Conservation (phyloP, 1,140 invertebrate genomes). For the Eurosta solidaginis region DNA sequence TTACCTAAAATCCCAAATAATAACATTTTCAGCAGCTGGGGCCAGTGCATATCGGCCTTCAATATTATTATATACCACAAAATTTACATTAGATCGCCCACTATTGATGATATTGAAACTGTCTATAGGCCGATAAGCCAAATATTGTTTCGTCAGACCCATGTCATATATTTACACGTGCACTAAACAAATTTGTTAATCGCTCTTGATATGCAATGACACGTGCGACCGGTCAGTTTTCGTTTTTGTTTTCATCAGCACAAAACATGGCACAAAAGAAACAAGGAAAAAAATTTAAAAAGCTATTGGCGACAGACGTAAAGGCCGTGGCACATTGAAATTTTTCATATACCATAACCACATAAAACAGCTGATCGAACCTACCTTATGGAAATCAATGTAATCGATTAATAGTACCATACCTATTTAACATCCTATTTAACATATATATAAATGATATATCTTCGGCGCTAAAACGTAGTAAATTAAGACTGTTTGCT, state of each 20-base stretch:
- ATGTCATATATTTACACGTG: slow-evolving; percentile 62
- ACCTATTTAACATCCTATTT: too few relatives aligned
- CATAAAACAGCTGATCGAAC: too few relatives aligned
- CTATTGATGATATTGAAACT: slow-evolving; percentile 87
- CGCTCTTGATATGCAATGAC: background rate
- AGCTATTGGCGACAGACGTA: too few relatives aligned
- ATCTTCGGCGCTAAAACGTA: too few relatives aligned
- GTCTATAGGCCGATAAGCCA: slow-evolving; percentile 80
- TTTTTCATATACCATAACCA: too few relatives aligned
- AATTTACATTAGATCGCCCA: slow-evolving; percentile 75
- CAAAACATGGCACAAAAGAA: too few relatives aligned
- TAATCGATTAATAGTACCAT: too few relatives aligned
- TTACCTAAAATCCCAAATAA: slow-evolving; percentile 86
- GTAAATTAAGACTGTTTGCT: too few relatives aligned
- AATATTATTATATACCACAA: slow-evolving; percentile 75
- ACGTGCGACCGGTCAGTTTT: background rate
- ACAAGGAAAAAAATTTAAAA: too few relatives aligned
- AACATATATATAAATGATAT: too few relatives aligned
- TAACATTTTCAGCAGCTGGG: slow-evolving; percentile 89
- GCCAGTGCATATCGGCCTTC: slow-evolving; percentile 84
- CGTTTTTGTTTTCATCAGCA: background rate
- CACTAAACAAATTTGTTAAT: background rate
- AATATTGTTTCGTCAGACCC: slow-evolving; percentile 96
- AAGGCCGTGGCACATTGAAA: too few relatives aligned
- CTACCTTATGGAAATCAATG: too few relatives aligned